A percentile compares a stretch with the other conserved stretches of the same genome.
Evolutionary conservation across 2,888 invertebrate genomes (phyloP).

Genomic region (Sussaba pulchella): DNA sequence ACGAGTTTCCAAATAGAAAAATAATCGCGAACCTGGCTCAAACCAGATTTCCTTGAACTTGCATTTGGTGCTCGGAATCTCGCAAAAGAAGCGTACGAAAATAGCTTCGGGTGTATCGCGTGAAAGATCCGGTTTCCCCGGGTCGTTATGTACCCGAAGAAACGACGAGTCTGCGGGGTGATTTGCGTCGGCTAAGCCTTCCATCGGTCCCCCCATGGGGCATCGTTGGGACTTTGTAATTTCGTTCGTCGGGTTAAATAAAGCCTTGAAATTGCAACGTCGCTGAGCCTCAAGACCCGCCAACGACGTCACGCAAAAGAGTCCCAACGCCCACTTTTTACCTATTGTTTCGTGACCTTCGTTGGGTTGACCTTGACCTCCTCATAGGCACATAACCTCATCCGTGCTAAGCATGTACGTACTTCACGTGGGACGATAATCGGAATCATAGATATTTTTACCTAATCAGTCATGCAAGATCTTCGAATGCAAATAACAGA

Average conservation of each 20-base stretch:
- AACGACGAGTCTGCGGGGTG: slow-evolving; percentile 29
- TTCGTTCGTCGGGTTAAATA: slow-evolving; percentile 4
- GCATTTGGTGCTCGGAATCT: slow-evolving; percentile 57
- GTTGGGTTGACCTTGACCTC: slow-evolving; percentile 19
- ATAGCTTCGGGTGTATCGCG: slow-evolving; percentile 56
- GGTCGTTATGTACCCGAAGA: slow-evolving; percentile 41
- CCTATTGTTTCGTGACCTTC: slow-evolving; percentile 58
- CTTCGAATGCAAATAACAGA: background rate
- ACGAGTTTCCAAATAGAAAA: slow-evolving; percentile 20
- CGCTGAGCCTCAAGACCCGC: no score
- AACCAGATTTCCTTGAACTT: slow-evolving; percentile 72
- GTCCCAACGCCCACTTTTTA: slow-evolving; percentile 55
- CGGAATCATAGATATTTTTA: slow-evolving; percentile 39
- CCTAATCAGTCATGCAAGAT: slow-evolving; percentile 13
- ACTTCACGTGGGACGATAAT: slow-evolving; percentile 8
- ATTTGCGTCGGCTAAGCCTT: no score
- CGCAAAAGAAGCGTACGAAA: slow-evolving; percentile 58
- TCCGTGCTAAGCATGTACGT: slow-evolving; percentile 38
- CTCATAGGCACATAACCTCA: slow-evolving; percentile 14
- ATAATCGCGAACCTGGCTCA: slow-evolving; percentile 20
- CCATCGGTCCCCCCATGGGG: background rate
- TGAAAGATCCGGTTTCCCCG: slow-evolving; percentile 64
- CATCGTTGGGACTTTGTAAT: slow-evolving; percentile 5
- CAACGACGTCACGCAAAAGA: slow-evolving; percentile 29
- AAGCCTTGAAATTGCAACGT: slow-evolving; percentile 23